Base-by-base conservation (phyloP, 1,140 invertebrate species). In the Galendromus occidentalis region DNA sequence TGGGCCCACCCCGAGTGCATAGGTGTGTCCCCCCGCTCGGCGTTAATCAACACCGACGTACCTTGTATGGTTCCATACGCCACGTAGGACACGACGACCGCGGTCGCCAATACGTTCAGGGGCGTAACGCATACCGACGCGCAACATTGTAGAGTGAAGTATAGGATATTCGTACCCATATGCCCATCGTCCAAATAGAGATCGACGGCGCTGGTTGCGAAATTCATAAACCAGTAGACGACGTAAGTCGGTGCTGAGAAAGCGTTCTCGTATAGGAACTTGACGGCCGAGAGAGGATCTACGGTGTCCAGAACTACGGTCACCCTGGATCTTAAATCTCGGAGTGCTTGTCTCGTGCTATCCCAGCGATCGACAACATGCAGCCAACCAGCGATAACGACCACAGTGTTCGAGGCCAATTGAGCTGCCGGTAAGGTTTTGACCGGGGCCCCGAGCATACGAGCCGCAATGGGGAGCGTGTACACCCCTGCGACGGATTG, bases 1-100 rank as follows among this genome's bases (percentile, higher is more conserved):
- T 82, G 80, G 7, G 79, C 79, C 74, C 79, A 78, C 2, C 81
- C 81, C 44, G 76, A 72, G 65, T 79, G 76, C n/a, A 70, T 73
- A 14, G 74, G 69, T 66, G 77, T 76, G 68, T 75, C 72, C 25
- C 75, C 75, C 9, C 25, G 51, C 2, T 59, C 51, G 2, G 51
- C 51, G 14, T 25, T 33, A 22, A 59, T 25, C 14, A 59, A 59
- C 51, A 59, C 25, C 22, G 25, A 14, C 14, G 51, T 29, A 17
- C 51, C 51, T 14, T 33, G 51, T 20, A 59, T 59, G 51, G 33
- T 25, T 25, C 25, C 14, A 68, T 76, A 76, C 6, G 80, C 80
- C 5, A 76, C 67, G 69, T 80, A 80, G 4, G 78, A 77, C 9
- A 82, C 76, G 0, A 79, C 75, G 4, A 81, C 75, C 68, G 78